Evolutionary conservation across 2,888 invertebrate species (phyloP).

Genomic region (Epinotia demarniana): DNA sequence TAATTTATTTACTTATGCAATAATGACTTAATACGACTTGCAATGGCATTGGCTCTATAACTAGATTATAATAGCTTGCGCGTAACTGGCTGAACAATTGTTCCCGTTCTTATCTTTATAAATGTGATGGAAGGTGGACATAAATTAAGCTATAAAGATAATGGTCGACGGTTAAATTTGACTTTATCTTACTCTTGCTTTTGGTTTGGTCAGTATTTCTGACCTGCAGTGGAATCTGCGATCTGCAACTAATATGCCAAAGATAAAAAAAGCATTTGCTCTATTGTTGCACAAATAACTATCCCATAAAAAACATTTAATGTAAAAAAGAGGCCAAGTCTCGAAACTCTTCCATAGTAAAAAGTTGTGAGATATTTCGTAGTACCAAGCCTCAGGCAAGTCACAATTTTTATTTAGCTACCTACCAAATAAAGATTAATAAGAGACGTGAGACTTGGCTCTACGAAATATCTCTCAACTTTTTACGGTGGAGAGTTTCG

Average conservation of each 20-base stretch:
- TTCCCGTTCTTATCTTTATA: conserved; percentile 29
- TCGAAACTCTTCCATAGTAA: too few species aligned
- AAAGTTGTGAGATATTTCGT: too few species aligned
- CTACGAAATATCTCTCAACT: too few species aligned
- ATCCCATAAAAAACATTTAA: too few species aligned
- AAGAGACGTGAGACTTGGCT: too few species aligned
- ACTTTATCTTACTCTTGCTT: not conserved
- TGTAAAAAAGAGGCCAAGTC: too few species aligned
- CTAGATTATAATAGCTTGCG: conserved; percentile 33
- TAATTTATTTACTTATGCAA: conserved; percentile 33
- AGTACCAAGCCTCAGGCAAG: too few species aligned
- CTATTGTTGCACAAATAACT: too few species aligned
- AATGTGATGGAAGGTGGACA: conserved; percentile 4
- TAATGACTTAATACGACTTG: conserved; percentile 32
- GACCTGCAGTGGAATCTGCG: not conserved
- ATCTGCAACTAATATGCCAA: not conserved
- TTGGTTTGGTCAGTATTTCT: not conserved
- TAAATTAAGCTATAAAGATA: conserved; percentile 2
- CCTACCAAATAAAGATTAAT: too few species aligned
- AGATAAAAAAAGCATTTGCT: too few species aligned
- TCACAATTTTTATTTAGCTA: too few species aligned
- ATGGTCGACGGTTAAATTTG: not conserved
- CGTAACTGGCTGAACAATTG: conserved; percentile 24
- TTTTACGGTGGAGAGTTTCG: too few species aligned
- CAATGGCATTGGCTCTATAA: conserved; percentile 14